Evolutionary conservation across 92 coral and sea anemone genomes (phyloP).

Genomic region (Phenganax marumi): DNA sequence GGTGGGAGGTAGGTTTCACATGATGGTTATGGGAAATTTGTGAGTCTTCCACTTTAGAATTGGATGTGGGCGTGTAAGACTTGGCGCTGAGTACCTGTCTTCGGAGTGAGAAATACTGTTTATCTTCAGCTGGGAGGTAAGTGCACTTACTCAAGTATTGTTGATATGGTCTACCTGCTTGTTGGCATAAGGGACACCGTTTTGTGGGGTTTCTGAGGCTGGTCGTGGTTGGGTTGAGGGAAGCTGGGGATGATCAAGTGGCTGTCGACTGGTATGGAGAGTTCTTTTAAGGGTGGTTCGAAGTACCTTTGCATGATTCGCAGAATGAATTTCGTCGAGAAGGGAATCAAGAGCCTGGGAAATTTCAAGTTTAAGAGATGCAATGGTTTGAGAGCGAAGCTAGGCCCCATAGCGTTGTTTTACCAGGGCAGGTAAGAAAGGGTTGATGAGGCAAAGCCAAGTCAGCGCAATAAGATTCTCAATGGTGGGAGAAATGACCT

Average conservation of each 20-base stretch:
- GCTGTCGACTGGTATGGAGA: not conserved
- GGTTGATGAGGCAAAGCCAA: conserved; percentile 12
- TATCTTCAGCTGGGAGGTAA: not conserved
- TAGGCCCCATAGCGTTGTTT: not conserved
- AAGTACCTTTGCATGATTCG: too few species aligned
- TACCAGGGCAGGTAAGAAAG: conserved; percentile 5
- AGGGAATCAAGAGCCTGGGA: too few species aligned
- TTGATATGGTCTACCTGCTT: not conserved
- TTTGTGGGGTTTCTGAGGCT: not conserved
- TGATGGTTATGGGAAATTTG: too few species aligned
- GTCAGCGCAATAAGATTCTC: not conserved
- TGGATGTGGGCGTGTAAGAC: too few species aligned
- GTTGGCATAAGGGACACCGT: not conserved
- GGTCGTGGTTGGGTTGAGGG: too few species aligned
- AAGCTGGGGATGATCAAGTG: not conserved
- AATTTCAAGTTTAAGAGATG: conserved; percentile 3
- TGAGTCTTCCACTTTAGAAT: too few species aligned
- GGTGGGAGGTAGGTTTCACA: not conserved
- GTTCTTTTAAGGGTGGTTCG: too few species aligned
- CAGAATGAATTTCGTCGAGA: too few species aligned
- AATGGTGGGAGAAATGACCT: not conserved
- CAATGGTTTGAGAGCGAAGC: not conserved
- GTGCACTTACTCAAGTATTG: not conserved
- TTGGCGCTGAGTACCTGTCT: not conserved
- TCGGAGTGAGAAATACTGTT: not conserved